Evolutionary conservation across 1,140 invertebrate genomes (phyloP), one percentile per base, ranked within the genome.

Genomic region (Papilio helenus): DNA sequence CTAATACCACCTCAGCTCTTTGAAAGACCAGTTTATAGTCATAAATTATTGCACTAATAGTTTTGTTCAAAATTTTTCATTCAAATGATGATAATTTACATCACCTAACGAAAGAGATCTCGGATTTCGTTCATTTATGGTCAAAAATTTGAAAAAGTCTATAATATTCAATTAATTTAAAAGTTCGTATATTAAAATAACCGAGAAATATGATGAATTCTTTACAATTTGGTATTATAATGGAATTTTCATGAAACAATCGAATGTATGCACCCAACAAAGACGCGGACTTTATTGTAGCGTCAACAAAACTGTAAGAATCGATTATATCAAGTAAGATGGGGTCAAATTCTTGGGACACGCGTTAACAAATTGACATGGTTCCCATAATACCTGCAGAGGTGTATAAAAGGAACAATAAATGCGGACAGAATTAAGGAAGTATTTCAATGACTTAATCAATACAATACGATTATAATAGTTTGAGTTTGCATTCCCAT

Each of bases 361-460:
- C 92, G 92, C 90, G 90, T 84, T 85, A 55, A 65, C 88, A 93
- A 94, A 94, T 94, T 94, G 92, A 90, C 82, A 82, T 81, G 89
- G 89, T 93, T 94, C 92, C 91, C 92, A 94, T 89, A 92, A 81
- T 84, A 83, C 91, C 88, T 81, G 89, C 90, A 82, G 82, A 92
- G 89, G 91, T 81, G 85, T 80, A 72, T 90, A 92, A 92, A 39
- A 34, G 73, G 74, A 84, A 91, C 90, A 92, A 90, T 82, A 65
- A 58, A 51, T 79, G 78, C 79, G 83, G 83, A 85, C 81, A 87
- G 87, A 88, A 87, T 90, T 87, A 85, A 90, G 49, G 86, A 76
- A 87, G 88, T 87, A 91, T 89, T 92, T 92, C 86, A 90, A 90
- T 89, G 89, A 89, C 84, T 94, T 92, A 94, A 93, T 94, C 92